These are phyloP conservation scores for Trachymyrmex septentrionalis DNA, from an alignment of 1,140 invertebrate species.

Conservation along the genomic window DNA sequence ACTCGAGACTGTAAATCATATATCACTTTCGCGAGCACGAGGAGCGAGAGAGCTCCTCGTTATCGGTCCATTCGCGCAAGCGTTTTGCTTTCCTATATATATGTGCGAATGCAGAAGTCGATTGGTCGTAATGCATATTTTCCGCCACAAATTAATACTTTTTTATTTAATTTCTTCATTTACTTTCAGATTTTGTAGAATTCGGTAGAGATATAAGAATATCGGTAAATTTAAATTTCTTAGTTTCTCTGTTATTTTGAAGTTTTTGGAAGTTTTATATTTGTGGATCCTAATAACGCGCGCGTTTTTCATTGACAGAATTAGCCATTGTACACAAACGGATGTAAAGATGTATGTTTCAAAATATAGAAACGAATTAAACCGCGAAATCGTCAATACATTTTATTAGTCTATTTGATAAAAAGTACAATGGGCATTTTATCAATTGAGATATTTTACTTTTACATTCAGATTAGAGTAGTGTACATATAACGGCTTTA, in stretches of 20 bases:
- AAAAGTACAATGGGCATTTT: too few species aligned
- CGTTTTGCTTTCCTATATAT: not conserved
- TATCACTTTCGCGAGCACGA: constrained; percentile 4
- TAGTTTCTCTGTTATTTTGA: not conserved
- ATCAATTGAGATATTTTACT: too few species aligned
- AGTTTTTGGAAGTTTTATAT: not conserved
- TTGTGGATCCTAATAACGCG: not conserved
- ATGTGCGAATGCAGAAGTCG: constrained; percentile 12
- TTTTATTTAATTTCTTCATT: not conserved
- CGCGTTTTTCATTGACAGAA: too few species aligned
- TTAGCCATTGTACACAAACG: too few species aligned
- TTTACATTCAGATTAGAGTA: too few species aligned
- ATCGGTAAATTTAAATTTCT: not conserved
- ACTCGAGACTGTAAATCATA: constrained; percentile 46
- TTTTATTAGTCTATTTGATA: too few species aligned
- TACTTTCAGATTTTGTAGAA: not conserved
- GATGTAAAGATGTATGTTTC: too few species aligned
- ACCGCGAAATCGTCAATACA: too few species aligned
- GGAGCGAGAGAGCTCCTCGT: constrained; percentile 10
- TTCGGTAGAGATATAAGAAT: not conserved
- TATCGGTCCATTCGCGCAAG: constrained; percentile 52
- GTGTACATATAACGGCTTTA: too few species aligned
- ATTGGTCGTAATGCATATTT: constrained; percentile 7
- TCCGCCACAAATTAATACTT: not conserved
- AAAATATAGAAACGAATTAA: too few species aligned